Evolutionary conservation across 92 coral and sea anemone genomes (phyloP).

Genomic region (Isaurus tuberculatus): DNA sequence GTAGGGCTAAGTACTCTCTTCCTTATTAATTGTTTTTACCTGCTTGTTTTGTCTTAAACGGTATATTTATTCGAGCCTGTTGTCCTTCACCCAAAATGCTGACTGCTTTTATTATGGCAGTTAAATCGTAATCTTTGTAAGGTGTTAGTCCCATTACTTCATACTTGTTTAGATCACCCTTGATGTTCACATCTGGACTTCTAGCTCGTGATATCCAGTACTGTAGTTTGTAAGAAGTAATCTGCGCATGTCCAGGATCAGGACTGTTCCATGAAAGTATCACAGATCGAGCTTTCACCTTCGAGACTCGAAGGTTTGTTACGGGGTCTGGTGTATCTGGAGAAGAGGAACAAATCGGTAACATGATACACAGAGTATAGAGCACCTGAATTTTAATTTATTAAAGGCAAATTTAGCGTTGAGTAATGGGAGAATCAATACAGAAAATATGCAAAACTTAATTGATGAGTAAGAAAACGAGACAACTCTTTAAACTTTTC

Average conservation of each 20-base stretch:
- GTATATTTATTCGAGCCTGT: not conserved
- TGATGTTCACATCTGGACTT: not conserved
- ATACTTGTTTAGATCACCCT: not conserved
- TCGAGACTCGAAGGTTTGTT: not conserved
- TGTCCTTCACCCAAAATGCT: not conserved
- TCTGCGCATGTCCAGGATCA: not conserved
- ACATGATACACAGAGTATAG: too few relatives aligned
- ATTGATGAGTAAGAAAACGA: too few relatives aligned
- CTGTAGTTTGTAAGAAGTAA: not conserved
- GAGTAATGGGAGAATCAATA: too few relatives aligned
- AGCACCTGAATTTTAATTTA: not conserved
- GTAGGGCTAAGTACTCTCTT: not conserved
- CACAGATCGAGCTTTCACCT: constrained; percentile 3
- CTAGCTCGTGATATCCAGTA: not conserved
- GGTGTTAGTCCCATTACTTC: not conserved
- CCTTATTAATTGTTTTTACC: not conserved
- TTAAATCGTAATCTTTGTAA: not conserved
- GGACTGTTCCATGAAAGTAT: not conserved
- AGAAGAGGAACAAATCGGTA: not conserved
- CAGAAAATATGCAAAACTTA: too few relatives aligned
- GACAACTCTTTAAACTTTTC: too few relatives aligned
- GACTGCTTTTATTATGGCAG: not conserved
- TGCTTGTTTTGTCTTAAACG: not conserved
- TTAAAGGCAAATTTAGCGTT: too few relatives aligned
- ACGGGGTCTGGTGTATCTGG: not conserved